Conservation (phyloP, 2,113 vertebrate species). For the Aramus guarauna region DNA sequence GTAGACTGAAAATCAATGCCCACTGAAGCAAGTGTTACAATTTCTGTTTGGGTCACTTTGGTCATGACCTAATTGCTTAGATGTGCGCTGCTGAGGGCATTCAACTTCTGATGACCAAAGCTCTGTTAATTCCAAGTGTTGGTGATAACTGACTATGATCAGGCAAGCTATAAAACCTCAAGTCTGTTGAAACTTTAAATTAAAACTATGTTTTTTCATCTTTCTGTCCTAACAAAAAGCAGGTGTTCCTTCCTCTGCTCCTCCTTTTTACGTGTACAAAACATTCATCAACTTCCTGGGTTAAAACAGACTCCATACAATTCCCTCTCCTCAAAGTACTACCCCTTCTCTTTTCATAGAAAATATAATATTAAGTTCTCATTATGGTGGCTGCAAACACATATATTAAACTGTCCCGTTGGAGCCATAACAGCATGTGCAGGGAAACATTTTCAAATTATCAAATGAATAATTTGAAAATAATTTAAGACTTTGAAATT, state of each 20-base stretch:
- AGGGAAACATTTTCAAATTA: background rate
- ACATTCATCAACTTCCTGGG: background rate
- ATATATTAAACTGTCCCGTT: background rate
- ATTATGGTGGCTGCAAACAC: rapidly evolving
- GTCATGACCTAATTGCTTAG: background rate
- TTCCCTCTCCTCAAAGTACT: background rate
- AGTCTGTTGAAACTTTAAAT: background rate
- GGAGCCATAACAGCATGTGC: background rate
- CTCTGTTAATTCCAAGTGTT: background rate
- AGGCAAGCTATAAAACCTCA: background rate
- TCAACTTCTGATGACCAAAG: background rate
- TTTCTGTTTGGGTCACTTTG: background rate
- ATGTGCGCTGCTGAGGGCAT: background rate
- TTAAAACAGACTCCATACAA: background rate
- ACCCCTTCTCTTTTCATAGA: background rate
- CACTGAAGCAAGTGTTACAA: rapidly evolving
- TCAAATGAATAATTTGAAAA: background rate
- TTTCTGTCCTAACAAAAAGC: background rate
- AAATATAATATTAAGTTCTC: background rate
- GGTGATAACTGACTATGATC: background rate
- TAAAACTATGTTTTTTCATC: background rate
- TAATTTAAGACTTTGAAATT: background rate
- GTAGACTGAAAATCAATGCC: background rate
- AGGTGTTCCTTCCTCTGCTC: background rate
- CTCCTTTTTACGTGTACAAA: background rate